phyloP scores from a whole-genome alignment of 2,888 invertebrate genomes.

The Lochmaea crataegi region DNA sequence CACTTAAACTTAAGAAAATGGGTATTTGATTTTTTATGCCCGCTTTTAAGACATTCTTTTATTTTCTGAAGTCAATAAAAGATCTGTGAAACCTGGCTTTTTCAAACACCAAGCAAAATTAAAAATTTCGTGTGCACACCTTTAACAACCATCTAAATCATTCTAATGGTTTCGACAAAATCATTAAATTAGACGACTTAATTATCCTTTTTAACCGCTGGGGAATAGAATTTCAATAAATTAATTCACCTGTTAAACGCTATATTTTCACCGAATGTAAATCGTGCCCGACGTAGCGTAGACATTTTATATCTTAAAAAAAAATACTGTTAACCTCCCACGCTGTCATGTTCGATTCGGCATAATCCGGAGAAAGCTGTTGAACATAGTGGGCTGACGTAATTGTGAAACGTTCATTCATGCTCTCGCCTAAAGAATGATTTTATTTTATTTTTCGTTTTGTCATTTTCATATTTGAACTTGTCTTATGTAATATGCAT shows the following conservation, averaged over 20 bases:
- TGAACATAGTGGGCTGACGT: conserved; percentile 22
- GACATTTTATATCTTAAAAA: conserved; percentile 13
- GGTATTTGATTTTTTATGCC: too few relatives aligned
- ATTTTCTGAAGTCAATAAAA: too few relatives aligned
- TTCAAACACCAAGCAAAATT: too few relatives aligned
- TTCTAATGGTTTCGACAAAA: too few relatives aligned
- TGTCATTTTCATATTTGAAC: conserved; percentile 24
- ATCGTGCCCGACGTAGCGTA: neutral
- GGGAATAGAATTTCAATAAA: neutral
- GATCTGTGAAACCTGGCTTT: too few relatives aligned
- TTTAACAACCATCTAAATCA: too few relatives aligned
- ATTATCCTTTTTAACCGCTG: too few relatives aligned
- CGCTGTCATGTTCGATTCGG: conserved; percentile 27
- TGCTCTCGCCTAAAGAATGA: conserved; percentile 20
- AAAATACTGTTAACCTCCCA: conserved; percentile 29
- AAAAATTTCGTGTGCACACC: too few relatives aligned
- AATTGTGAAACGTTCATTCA: conserved; percentile 32
- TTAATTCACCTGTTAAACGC: neutral
- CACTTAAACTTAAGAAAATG: too few relatives aligned
- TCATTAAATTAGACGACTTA: too few relatives aligned
- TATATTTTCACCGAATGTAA: neutral
- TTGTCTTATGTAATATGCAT: conserved; percentile 24
- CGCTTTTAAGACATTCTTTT: too few relatives aligned
- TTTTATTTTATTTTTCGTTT: conserved; percentile 21
- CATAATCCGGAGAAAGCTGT: conserved; percentile 28